These are phyloP conservation scores for Myotis findleyi DNA, from an alignment of 2,797 vertebrate species.

Conservation along the genomic window DNA sequence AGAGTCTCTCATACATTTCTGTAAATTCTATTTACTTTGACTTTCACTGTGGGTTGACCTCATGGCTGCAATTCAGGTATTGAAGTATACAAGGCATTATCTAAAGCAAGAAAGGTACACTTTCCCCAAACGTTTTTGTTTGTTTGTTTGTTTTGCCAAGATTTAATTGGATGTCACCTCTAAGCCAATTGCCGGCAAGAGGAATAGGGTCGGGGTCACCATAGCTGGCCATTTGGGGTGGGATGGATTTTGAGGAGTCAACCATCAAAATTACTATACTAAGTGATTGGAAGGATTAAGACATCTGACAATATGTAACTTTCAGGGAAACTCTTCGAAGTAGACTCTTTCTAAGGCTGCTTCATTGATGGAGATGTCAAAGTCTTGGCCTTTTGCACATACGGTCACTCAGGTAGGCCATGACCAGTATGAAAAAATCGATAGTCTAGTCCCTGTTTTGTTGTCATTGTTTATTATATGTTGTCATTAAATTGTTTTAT, in stretches of 20 bases:
- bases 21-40: background rate
- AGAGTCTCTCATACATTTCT: constrained; percentile 8
- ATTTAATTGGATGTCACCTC: background rate
- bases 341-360: background rate
- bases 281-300: background rate
- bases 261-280: background rate
- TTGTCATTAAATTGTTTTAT: background rate
- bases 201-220: background rate
- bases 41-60: background rate
- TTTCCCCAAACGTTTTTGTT: background rate
- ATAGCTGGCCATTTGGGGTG: background rate
- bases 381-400: background rate
- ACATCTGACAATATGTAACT: background rate
- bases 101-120: background rate
- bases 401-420: background rate
- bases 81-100: background rate
- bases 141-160: background rate
- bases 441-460: background rate
- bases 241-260: background rate
- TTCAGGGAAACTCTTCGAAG: background rate
- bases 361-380: background rate
- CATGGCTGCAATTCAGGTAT: background rate
- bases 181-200: background rate
- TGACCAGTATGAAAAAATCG: background rate
- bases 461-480: background rate